Evolutionary conservation across 2,888 invertebrate genomes (phyloP), one percentile per base, ranked within the genome.

Genomic region (Amphipyra berbera): DNA sequence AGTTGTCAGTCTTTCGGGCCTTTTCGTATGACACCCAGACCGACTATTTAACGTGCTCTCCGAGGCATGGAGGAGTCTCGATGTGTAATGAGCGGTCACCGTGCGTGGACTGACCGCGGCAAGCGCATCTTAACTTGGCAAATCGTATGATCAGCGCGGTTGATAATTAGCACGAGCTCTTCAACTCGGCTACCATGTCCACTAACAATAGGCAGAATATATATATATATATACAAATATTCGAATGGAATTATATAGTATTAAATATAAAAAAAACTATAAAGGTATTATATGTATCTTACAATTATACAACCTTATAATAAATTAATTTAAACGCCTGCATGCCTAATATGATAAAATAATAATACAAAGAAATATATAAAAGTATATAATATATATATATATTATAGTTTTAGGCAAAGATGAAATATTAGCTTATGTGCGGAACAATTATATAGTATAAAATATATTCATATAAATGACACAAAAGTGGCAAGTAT

Each of bases 371-470:
- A 21, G 27, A 42, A n/a, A 12, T 50, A 40, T 48, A 40, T 48
- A 50, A 46, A 14, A 14, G 13, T 14, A 44, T 37, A 33, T 21
- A 14, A 10, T 47, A n/a, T 35, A 9, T 35, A 10, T 47, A n/a
- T 35, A 9, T 35, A 14, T 7, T 48, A 30, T 52, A 70, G 44
- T 66, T 49, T 14, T 61, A 45, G 78, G 57, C 68, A 68, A 21
- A 65, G 48, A 61, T 47, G 27, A 76, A 59, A 64, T 60, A 62
- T 66, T 61, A 56, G 76, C 73, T 78, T 68, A 35, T 55, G 46
- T 62, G 76, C 54, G 78, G 79, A 76, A 68, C 79, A 76, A 76
- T 37, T 10, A 37, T 37, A 37, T 37, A 10, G 58, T 60, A 48
- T 40, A 53, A 49, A 62, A 8, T 57, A 10, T 46, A 46, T 38